Percentiles rank a stretch among this genome's conserved stretches.
Evolutionary conservation across 2,797 vertebrate species (phyloP).

Genomic region (Mallotus villosus): DNA sequence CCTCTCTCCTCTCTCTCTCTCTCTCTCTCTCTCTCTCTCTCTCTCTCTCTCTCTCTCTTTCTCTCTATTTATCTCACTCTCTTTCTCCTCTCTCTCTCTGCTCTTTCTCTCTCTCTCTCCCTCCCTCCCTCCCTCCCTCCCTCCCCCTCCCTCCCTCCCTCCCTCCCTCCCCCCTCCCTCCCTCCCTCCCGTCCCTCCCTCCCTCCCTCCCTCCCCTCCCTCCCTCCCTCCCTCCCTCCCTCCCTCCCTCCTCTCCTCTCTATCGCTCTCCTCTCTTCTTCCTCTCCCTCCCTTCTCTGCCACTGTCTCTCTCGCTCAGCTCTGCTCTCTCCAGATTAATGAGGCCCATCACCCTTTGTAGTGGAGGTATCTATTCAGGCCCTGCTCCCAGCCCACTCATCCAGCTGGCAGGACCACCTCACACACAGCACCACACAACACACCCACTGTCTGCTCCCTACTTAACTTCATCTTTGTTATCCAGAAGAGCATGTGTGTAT

Average conservation of each 20-base stretch:
- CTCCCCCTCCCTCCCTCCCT: slow-evolving; percentile 34
- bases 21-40: too few species aligned
- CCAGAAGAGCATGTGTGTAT: slow-evolving; percentile 24
- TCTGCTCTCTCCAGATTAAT: background rate
- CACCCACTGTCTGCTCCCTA: slow-evolving; percentile 18
- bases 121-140: slow-evolving; percentile 4
- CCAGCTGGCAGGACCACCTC: background rate
- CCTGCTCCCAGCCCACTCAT: background rate
- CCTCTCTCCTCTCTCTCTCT: too few species aligned
- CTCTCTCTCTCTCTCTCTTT: too few species aligned
- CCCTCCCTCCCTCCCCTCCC: background rate
- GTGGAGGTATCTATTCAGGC: background rate
- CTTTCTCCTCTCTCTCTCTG: background rate
- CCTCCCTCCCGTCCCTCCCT: background rate
- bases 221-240: background rate
- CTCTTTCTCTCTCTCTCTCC: background rate
- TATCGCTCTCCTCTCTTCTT: slow-evolving; percentile 23
- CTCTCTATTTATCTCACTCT: background rate
- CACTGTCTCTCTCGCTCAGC: background rate
- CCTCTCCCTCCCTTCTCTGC: slow-evolving; percentile 35
- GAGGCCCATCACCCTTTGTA: background rate
- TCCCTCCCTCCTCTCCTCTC: background rate
- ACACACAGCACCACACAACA: background rate
- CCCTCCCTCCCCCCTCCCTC: background rate
- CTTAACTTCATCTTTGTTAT: slow-evolving; percentile 32